Evolutionary conservation across 2,888 invertebrate genomes (phyloP).

Genomic region (Plemyria rubiginata): DNA sequence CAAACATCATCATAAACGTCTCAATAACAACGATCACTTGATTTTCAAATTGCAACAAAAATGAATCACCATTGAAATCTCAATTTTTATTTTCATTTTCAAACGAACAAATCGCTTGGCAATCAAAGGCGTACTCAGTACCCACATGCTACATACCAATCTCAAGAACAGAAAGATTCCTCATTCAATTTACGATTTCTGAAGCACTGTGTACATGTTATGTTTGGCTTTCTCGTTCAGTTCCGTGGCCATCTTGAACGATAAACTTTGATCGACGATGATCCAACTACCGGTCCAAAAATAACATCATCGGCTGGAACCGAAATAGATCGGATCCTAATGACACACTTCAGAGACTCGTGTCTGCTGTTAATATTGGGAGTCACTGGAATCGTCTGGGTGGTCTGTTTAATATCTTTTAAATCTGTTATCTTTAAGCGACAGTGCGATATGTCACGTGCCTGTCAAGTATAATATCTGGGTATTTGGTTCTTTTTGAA

Average conservation of each 20-base stretch:
- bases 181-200: slow-evolving; percentile 25
- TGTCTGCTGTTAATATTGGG: slow-evolving; percentile 54
- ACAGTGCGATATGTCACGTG: slow-evolving; percentile 16
- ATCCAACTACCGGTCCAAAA: slow-evolving; percentile 57
- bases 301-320: slow-evolving; percentile 51
- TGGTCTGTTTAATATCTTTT: slow-evolving; percentile 62
- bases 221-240: slow-evolving; percentile 41
- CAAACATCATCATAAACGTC: not conserved
- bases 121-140: slow-evolving; percentile 37
- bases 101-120: slow-evolving; percentile 19
- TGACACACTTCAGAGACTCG: slow-evolving; percentile 72
- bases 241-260: slow-evolving; percentile 50
- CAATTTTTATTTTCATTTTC: slow-evolving; percentile 20
- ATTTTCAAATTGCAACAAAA: not conserved
- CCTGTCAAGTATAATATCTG: not conserved
- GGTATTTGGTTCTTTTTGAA: not conserved
- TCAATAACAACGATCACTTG: not conserved
- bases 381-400: slow-evolving; percentile 67
- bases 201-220: slow-evolving; percentile 31
- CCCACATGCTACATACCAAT: slow-evolving; percentile 18
- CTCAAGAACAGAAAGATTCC: slow-evolving; percentile 23
- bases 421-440: slow-evolving; percentile 32
- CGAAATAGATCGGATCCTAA: slow-evolving; percentile 73
- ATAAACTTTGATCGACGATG: slow-evolving; percentile 69
- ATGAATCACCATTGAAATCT: not conserved